A percentile compares a stretch with the other conserved stretches of the same genome.
phyloP scores from a whole-genome alignment of 2,797 vertebrate species.

The Tragelaphus eurycerus region DNA sequence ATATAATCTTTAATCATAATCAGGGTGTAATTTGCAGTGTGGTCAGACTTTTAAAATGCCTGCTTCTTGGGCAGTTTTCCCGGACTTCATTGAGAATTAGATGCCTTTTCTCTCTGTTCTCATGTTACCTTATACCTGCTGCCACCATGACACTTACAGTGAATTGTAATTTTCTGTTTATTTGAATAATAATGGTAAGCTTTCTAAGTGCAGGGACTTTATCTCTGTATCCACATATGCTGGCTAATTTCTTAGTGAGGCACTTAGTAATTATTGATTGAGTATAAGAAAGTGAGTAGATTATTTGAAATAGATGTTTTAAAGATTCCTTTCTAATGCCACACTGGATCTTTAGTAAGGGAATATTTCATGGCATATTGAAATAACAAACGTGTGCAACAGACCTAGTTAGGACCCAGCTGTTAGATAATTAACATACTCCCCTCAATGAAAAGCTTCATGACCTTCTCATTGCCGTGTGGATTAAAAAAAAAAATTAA shows the following conservation, averaged over 20 bases:
- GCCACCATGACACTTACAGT: not conserved
- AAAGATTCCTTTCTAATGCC: not conserved
- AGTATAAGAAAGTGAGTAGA: not conserved
- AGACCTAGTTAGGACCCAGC: not conserved
- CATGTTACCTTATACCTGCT: not conserved
- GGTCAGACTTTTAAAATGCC: not conserved
- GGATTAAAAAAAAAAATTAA: not conserved
- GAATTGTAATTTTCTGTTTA: not conserved
- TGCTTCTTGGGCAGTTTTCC: not conserved
- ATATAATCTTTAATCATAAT: not conserved
- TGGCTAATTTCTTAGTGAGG: not conserved
- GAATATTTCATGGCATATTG: not conserved
- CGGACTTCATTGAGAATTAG: not conserved
- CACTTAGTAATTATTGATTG: not conserved
- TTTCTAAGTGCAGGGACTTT: not conserved
- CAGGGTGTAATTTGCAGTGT: not conserved
- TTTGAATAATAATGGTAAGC: not conserved
- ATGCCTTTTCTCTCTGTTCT: not conserved
- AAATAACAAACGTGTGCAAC: not conserved
- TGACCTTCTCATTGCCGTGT: not conserved
- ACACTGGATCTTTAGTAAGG: not conserved
- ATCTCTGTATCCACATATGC: not conserved
- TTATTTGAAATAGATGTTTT: not conserved
- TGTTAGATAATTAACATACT: not conserved
- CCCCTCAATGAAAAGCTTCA: not conserved